Evolutionary conservation across 2,888 invertebrate genomes (phyloP).

Genomic region (Nemurella pictetii): DNA sequence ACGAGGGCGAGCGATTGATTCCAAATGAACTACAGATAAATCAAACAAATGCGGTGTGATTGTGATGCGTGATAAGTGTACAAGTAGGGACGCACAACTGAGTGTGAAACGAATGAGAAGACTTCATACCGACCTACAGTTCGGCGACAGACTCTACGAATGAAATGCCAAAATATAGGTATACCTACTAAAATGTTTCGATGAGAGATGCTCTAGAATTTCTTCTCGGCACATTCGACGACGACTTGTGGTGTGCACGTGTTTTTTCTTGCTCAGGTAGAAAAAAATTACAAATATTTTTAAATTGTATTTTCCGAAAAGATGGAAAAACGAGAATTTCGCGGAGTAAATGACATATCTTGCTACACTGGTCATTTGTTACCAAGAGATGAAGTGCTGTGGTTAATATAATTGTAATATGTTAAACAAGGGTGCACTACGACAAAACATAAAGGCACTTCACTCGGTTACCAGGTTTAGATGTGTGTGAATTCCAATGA

Average conservation of each 20-base stretch:
- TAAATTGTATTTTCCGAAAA: slow-evolving; percentile 39
- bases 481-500: slow-evolving; percentile 41
- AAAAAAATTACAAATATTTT: slow-evolving; percentile 37
- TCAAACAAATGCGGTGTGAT: slow-evolving; percentile 41
- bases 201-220: slow-evolving; percentile 27
- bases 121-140: slow-evolving; percentile 37
- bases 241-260: slow-evolving; percentile 26
- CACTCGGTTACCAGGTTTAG: slow-evolving; percentile 41
- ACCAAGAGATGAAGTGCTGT: slow-evolving; percentile 43
- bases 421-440: slow-evolving; percentile 31
- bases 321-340: slow-evolving; percentile 34
- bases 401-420: slow-evolving; percentile 34
- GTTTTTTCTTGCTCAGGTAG: slow-evolving; percentile 42
- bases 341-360: slow-evolving; percentile 43
- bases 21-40: slow-evolving; percentile 38
- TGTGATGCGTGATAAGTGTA: slow-evolving; percentile 39
- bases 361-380: slow-evolving; percentile 42
- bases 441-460: slow-evolving; percentile 40
- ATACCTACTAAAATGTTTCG: slow-evolving; percentile 26
- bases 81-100: slow-evolving; percentile 41
- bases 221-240: slow-evolving; percentile 39
- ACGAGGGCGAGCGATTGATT: slow-evolving; percentile 43
- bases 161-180: slow-evolving; percentile 28
- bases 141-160: slow-evolving; percentile 21
- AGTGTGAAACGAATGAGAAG: slow-evolving; percentile 35